Evolutionary conservation across 1,140 invertebrate species (phyloP).

Genomic region (Drosophila mauritiana): DNA sequence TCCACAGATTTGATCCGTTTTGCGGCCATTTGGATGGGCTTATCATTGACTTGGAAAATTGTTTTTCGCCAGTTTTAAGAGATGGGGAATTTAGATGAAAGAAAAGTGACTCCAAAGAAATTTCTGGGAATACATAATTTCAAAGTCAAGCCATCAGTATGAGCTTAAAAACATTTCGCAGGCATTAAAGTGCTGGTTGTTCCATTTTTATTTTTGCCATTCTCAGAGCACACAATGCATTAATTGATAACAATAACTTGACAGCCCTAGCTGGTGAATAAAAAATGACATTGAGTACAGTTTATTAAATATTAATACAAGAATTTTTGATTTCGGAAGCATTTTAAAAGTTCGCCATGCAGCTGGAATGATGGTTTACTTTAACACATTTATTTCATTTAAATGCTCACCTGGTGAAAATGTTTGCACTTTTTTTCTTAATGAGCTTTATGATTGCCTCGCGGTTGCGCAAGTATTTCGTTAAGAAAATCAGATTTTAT

Average conservation of each 20-base stretch:
- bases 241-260: conserved; percentile 6
- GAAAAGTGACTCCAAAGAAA: not conserved
- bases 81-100: not conserved
- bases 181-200: too few species aligned
- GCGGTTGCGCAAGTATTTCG: not conserved
- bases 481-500: not conserved
- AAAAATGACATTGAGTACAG: not conserved
- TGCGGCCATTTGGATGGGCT: not conserved
- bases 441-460: not conserved
- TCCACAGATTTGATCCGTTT: conserved; percentile 1
- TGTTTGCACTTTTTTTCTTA: too few species aligned
- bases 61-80: conserved; percentile 2
- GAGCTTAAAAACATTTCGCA: not conserved
- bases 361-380: not conserved
- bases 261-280: not conserved
- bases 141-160: not conserved
- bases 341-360: not conserved
- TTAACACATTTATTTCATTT: too few species aligned
- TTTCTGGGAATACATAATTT: not conserved
- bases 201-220: not conserved
- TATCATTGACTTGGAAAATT: conserved; percentile 9
- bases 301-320: not conserved
- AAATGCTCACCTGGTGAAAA: not conserved
- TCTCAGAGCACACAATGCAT: not conserved
- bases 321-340: not conserved